Evolutionary conservation across 2,888 invertebrate genomes (phyloP).

Genomic region (Stenodera caucasica): DNA sequence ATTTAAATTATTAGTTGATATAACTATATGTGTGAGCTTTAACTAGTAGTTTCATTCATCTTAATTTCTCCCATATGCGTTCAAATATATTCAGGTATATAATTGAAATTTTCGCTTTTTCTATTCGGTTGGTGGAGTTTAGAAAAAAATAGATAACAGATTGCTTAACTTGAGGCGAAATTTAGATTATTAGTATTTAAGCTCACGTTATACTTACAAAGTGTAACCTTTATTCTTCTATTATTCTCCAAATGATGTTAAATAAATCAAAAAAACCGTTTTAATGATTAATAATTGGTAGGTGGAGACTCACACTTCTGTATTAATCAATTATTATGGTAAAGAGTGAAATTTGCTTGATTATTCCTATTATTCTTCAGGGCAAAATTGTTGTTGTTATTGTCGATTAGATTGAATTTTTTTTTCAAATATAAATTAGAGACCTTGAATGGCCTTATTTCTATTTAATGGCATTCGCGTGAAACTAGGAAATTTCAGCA

Average conservation of each 20-base stretch:
- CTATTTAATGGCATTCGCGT: conserved; percentile 10
- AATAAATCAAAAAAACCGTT: conserved; percentile 2
- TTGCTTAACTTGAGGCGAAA: not conserved
- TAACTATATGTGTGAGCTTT: conserved; percentile 14
- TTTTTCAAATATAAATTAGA: conserved; percentile 1
- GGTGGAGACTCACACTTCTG: not conserved
- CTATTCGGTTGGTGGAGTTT: no score
- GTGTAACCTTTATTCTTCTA: not conserved
- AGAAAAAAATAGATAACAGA: conserved; percentile 8
- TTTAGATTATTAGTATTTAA: not conserved
- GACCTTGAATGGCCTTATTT: conserved; percentile 28
- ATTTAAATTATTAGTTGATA: conserved; percentile 38
- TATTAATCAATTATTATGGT: not conserved
- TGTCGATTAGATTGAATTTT: no score
- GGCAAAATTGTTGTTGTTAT: not conserved
- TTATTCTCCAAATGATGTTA: no score
- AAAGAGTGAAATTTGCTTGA: not conserved
- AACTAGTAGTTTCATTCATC: conserved; percentile 18
- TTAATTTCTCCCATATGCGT: conserved; percentile 7
- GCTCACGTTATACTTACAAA: not conserved
- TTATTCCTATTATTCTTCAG: not conserved
- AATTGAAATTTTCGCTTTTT: conserved; percentile 7
- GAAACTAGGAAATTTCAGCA: conserved; percentile 14
- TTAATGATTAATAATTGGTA: conserved; percentile 4
- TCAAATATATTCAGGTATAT: no score